Conservation (phyloP, 2,888 invertebrate genomes). For the Drosophila mayaguana region DNA sequence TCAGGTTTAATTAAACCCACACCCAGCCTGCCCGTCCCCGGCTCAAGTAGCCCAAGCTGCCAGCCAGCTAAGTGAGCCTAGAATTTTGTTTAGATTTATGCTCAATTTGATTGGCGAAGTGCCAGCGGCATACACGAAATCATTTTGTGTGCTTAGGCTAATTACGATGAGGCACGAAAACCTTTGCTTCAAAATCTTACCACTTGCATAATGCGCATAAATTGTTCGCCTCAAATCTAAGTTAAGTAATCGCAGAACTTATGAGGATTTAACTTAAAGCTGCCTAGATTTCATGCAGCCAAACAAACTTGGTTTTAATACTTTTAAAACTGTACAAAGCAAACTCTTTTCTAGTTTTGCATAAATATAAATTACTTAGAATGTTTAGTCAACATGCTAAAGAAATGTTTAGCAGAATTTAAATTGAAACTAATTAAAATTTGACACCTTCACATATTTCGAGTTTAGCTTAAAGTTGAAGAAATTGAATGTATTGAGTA, state of each 20-base stretch:
- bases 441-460: no score
- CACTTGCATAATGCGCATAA: slow-evolving; percentile 19
- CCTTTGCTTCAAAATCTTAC: slow-evolving; percentile 21
- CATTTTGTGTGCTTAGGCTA: slow-evolving; percentile 56
- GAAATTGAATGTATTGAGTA: no score
- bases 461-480: no score
- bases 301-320: not conserved
- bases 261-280: slow-evolving; percentile 16
- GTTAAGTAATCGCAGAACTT: slow-evolving; percentile 37
- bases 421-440: no score
- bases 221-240: slow-evolving; percentile 10
- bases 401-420: not conserved
- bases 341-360: not conserved
- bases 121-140: slow-evolving; percentile 57
- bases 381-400: no score
- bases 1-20: slow-evolving; percentile 67
- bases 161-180: slow-evolving; percentile 33
- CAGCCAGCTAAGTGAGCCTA: slow-evolving; percentile 32
- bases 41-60: slow-evolving; percentile 25
- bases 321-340: not conserved
- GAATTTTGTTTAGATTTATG: slow-evolving; percentile 72
- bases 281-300: not conserved
- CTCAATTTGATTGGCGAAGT: slow-evolving; percentile 74
- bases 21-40: slow-evolving; percentile 39
- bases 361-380: not conserved